These are phyloP conservation scores for Boleophthalmus pectinirostris DNA, from an alignment of 2,113 vertebrate species.

Conservation along the genomic window DNA sequence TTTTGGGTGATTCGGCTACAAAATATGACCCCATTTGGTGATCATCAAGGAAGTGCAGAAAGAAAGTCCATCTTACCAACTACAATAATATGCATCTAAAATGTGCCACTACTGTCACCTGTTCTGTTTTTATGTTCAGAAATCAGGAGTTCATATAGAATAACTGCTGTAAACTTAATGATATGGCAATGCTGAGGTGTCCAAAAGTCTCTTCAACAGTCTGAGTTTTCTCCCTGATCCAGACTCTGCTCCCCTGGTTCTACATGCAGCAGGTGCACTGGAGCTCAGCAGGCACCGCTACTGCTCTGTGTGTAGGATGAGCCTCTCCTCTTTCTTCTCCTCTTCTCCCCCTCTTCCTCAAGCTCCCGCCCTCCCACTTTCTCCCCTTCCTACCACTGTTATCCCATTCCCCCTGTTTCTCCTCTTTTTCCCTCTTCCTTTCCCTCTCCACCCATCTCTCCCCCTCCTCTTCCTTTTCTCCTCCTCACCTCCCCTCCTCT, in stretches of 20 bases:
- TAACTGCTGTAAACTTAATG: background rate
- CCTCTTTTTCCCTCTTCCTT: too few species aligned
- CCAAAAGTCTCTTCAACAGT: background rate
- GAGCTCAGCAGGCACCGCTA: background rate
- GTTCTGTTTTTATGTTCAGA: background rate
- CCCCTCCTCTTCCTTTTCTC: too few species aligned
- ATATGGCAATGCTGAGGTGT: background rate
- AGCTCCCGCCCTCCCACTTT: too few species aligned
- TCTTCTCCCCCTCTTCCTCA: slow-evolving; percentile 41
- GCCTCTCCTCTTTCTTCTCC: slow-evolving; percentile 49
- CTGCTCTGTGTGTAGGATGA: slow-evolving; percentile 17
- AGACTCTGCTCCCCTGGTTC: background rate
- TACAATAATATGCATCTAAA: too few species aligned
- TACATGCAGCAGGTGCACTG: slow-evolving; percentile 13
- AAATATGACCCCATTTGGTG: too few species aligned
- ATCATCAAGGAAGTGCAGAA: too few species aligned
- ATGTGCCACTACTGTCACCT: too few species aligned
- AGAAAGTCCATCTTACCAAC: too few species aligned
- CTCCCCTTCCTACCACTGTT: too few species aligned
- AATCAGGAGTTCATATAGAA: background rate
- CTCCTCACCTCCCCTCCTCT: slow-evolving; percentile 38
- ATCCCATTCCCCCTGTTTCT: too few species aligned
- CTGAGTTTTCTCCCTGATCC: background rate
- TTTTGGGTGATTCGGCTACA: too few species aligned
- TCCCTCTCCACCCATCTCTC: too few species aligned